Conservation (phyloP, 2,113 vertebrate species). For the Cryptomyrus ogoouensis region DNA sequence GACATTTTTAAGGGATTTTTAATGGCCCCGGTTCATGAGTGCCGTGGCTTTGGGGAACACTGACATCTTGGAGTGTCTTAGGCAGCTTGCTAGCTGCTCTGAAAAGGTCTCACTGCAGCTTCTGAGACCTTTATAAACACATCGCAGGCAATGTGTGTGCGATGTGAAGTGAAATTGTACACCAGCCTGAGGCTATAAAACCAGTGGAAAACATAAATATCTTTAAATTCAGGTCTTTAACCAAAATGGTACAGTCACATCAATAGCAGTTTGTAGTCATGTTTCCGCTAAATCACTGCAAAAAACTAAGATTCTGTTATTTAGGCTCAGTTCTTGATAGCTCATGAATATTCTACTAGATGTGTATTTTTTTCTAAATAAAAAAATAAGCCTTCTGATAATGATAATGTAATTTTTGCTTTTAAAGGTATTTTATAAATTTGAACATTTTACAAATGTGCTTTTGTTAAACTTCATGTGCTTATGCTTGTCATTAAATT, state of each 20-base stretch:
- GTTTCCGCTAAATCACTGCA: background rate
- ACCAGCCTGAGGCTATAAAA: background rate
- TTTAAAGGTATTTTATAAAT: background rate
- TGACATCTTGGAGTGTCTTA: background rate
- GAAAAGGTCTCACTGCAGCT: background rate
- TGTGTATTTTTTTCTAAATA: background rate
- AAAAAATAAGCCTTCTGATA: background rate
- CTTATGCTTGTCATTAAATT: background rate
- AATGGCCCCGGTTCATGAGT: background rate
- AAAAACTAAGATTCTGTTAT: background rate
- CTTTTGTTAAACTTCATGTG: background rate
- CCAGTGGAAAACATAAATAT: background rate
- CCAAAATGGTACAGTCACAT: background rate
- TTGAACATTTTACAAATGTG: background rate
- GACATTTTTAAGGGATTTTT: background rate
- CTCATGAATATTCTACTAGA: background rate
- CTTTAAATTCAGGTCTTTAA: background rate
- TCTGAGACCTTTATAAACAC: background rate
- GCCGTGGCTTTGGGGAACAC: background rate
- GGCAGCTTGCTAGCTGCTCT: background rate
- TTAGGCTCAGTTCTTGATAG: background rate
- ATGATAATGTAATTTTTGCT: background rate
- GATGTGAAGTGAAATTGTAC: background rate
- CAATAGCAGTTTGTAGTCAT: background rate
- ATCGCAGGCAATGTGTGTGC: background rate